Evolutionary conservation across 1,140 invertebrate genomes (phyloP).

Genomic region (Euglossa dilemma): DNA sequence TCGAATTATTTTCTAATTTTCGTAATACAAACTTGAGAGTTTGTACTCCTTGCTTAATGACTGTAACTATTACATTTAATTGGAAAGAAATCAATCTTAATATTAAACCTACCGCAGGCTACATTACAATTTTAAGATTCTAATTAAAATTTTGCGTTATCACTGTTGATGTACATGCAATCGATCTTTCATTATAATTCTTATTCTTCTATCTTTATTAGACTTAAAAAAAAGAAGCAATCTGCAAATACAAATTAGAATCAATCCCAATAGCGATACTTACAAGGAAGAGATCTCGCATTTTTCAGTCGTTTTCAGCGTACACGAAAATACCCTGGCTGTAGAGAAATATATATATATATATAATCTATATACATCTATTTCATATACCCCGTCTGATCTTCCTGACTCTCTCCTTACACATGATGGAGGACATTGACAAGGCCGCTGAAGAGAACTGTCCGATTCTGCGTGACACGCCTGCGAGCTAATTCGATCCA

Average conservation of each 20-base stretch:
- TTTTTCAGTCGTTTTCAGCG: conserved; percentile 2
- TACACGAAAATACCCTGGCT: conserved; percentile 22
- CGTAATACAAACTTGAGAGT: too few species aligned
- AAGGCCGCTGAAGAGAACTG: conserved; percentile 57
- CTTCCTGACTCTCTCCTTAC: conserved; percentile 35
- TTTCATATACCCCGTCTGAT: conserved; percentile 54
- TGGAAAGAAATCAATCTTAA: too few species aligned
- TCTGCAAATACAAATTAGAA: background rate
- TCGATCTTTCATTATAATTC: too few species aligned
- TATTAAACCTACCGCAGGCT: too few species aligned
- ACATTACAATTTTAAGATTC: too few species aligned
- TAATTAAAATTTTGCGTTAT: too few species aligned
- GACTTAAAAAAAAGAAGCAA: background rate
- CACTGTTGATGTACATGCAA: too few species aligned
- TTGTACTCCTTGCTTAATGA: too few species aligned
- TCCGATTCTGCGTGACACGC: conserved; percentile 30
- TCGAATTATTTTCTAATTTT: too few species aligned
- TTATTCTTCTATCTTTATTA: too few species aligned
- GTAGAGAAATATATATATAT: background rate
- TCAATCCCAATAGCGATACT: conserved; percentile 6
- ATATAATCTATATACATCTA: conserved; percentile 56
- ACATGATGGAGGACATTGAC: conserved; percentile 54
- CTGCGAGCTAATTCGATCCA: background rate
- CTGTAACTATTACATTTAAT: too few species aligned
- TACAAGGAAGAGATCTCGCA: conserved; percentile 40